Evolutionary conservation across 2,113 vertebrate genomes (phyloP).

Genomic region (Myotis lucifugus): DNA sequence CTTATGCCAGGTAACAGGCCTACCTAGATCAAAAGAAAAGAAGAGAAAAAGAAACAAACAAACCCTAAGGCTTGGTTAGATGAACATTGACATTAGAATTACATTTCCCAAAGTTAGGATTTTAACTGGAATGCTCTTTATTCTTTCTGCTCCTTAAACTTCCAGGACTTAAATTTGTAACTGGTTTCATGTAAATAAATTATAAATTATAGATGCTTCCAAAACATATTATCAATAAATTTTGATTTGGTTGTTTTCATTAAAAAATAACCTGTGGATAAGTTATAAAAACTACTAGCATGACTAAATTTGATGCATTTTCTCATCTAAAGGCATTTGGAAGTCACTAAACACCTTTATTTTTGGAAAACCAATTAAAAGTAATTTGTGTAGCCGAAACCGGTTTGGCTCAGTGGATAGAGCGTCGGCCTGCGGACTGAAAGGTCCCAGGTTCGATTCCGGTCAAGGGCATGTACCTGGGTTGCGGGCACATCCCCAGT

Average conservation of each 20-base stretch:
- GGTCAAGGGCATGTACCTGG: too few species aligned
- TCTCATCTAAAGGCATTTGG: neutral
- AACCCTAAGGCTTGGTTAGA: neutral
- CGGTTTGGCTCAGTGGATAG: too few species aligned
- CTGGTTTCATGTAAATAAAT: slow-evolving; percentile 14
- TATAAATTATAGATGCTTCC: slow-evolving; percentile 18
- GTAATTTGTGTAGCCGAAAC: neutral
- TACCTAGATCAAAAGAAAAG: neutral
- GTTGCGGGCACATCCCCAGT: too few species aligned
- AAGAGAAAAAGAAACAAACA: neutral
- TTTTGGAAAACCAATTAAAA: neutral
- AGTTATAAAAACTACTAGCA: neutral
- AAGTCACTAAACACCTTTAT: neutral
- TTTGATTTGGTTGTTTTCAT: neutral
- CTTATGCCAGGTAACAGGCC: neutral
- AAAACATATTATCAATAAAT: neutral
- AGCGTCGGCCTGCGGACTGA: too few species aligned
- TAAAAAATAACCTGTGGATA: neutral
- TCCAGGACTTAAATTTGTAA: slow-evolving; percentile 29
- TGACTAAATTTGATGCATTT: neutral
- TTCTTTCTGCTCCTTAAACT: neutral
- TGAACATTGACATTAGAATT: neutral
- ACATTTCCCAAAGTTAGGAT: neutral
- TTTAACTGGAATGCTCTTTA: neutral
- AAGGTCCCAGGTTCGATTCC: too few species aligned